Base-by-base conservation (phyloP, 2,888 invertebrate genomes). In the Drosophila siamana region DNA sequence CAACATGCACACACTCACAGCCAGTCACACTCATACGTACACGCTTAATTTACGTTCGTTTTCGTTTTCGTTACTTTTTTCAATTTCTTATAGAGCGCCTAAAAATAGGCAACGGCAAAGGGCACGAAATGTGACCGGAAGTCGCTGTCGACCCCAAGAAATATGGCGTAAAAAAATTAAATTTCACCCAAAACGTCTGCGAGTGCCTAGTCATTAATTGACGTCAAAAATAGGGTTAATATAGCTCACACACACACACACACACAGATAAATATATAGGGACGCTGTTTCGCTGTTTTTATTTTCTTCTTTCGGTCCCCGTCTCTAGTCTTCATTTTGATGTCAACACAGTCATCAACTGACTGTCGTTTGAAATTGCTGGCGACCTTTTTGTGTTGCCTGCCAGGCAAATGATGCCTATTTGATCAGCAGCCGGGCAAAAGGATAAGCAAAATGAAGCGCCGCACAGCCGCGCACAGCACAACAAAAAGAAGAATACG, bases 151-250 rank as follows among this genome's bases (percentile, higher is more conserved):
- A 80, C 52, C 62, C 67, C 61, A 70, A 66, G 64, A 84, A 84
- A 80, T 74, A 79, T 87, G 75, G 55, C 38, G 28, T 4, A 40
- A 46, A 52, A 66, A 69, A 64, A 71, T 62, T 64, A 64, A 78
- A 56, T 74, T 75, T 65, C 46, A 56, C 46, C n/a, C 60, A 41
- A 63, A 68, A 66, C 61, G 60, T 55, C 28, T 44, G 55, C 48
- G 44, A 69, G 40, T 62, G 74, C 51, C 61, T 41, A 62, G 60
- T 82, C 83, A 88, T 82, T 86, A 89, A 86, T 89, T 86, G 86
- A 82, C 78, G 86, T 72, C 78, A 78, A 85, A 88, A 89, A 87
- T 81, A 71, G 87, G 87, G 83, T 88, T 88, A 88, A 88, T 88
- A 84, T 75, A 69, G 56, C 63, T 36, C 50, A 16, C 54, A 55